A percentile compares a stretch with the other conserved stretches of the same genome.
These are phyloP conservation scores for Larimichthys polyactis DNA, from an alignment of 2,113 vertebrate species.

Conservation along the genomic window DNA sequence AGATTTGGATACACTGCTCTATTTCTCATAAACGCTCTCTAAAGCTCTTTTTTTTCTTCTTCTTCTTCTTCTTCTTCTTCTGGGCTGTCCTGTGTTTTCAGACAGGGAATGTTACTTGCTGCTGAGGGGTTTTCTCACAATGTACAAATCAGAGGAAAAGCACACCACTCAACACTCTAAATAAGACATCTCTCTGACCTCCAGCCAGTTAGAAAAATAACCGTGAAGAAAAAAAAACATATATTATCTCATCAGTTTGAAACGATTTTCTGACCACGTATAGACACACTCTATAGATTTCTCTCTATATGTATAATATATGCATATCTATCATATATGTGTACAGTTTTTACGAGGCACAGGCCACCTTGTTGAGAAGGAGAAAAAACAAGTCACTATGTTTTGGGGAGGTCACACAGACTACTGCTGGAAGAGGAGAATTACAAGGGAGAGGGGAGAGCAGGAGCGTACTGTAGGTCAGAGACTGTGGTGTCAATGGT, in stretches of 20 bases:
- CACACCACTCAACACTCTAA: constrained; percentile 53
- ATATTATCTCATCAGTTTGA: constrained; percentile 73
- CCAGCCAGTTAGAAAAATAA: constrained; percentile 78
- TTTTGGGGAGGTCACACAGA: constrained; percentile 71
- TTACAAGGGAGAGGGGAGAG: constrained; percentile 30
- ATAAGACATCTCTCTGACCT: constrained; percentile 68
- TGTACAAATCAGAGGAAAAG: constrained; percentile 65
- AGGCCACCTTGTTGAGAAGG: constrained; percentile 79
- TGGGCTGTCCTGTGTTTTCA: constrained; percentile 70
- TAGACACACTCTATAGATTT: constrained; percentile 82
- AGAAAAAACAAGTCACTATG: constrained; percentile 77
- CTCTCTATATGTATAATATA: constrained; percentile 83
- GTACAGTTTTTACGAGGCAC: constrained; percentile 80
- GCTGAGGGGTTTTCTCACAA: constrained; percentile 64
- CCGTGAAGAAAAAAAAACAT: constrained; percentile 64
- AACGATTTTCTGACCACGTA: constrained; percentile 80
- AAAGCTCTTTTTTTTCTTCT: constrained; percentile 39
- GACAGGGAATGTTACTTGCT: constrained; percentile 78
- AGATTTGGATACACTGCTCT: constrained; percentile 61
- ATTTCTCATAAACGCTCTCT: constrained; percentile 52
- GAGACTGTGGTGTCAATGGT: constrained; percentile 48
- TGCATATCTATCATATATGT: constrained; percentile 83
- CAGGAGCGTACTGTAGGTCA: constrained; percentile 48
- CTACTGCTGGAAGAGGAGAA: constrained; percentile 60
- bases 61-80: constrained; percentile 6